Evolutionary conservation across 2,888 invertebrate species (phyloP), one percentile per base, ranked within the genome.

Genomic region (Ophion costatus): DNA sequence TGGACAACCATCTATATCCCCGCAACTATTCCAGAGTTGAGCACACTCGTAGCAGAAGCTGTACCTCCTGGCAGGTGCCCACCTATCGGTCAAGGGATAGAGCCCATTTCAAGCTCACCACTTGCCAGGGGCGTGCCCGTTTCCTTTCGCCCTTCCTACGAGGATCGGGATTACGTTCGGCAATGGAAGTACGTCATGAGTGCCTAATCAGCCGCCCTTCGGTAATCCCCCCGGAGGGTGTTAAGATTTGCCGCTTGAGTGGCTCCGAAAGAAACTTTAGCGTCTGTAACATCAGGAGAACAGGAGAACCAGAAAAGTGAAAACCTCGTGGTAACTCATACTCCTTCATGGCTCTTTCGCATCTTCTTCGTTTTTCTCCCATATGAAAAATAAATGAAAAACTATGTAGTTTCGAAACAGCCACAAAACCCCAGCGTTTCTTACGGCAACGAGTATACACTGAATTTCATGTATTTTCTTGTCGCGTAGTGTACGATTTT

Each of bases 221-320:
- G 91, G 91, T 91, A 91, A 91, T 91, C 91, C 90, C 90, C 51
- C 89, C 84, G 87, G 90, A 92, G 92, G 91, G 91, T 89, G 89
- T 90, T 90, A 90, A 91, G 89, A 91, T 92, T 92, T 92, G 88
- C 90, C 91, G 92, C 92, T 91, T 88, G 90, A 92, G 89, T 92
- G 90, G 87, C 86, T 92, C 91, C 91, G 92, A 93, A 93, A 93
- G 93, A 92, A 93, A 92, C 91, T 89, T 89, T 86, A 87, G 89
- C 90, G 91, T 89, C 87, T 82, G 74, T 69, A 38, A 17, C 88
- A 92, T 76, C 91, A 93, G 93, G 93, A 89, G 83, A 86, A 73
- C 87, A 92, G 84, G 85, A 86, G 70, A 75, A 77, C 57, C 82
- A 80, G 86, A 86, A 89, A n/a, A 0, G 61, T 10, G 24, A 77